Evolutionary conservation across 2,113 vertebrate species (phyloP).

Genomic region (Corydoras maculifer): DNA sequence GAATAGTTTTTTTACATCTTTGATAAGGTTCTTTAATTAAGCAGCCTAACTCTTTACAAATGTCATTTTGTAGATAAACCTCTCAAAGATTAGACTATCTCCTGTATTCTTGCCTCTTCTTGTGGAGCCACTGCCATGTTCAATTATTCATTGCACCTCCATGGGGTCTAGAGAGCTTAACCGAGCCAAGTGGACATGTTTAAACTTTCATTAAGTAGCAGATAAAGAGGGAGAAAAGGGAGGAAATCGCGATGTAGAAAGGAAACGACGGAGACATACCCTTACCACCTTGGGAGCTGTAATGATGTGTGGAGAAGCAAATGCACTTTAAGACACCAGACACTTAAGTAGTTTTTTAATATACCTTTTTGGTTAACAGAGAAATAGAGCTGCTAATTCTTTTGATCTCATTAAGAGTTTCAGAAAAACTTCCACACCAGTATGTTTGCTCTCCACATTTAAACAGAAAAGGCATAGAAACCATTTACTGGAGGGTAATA

Average conservation of each 20-base stretch:
- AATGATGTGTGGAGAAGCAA: constrained; percentile 4
- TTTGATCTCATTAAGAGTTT: constrained; percentile 11
- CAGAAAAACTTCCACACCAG: constrained; percentile 1
- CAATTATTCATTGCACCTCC: constrained; percentile 37
- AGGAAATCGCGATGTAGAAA: constrained; percentile 1
- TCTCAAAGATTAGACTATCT: constrained; percentile 15
- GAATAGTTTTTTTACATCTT: constrained; percentile 1
- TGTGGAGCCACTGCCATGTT: constrained; percentile 10
- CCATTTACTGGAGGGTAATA: constrained; percentile 3
- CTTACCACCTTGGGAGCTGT: constrained; percentile 23
- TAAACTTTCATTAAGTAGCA: constrained; percentile 35
- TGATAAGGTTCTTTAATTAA: neutral
- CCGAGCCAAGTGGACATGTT: constrained; percentile 33
- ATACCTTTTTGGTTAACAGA: constrained; percentile 15
- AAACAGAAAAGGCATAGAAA: neutral
- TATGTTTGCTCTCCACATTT: constrained; percentile 9
- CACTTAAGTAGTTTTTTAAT: neutral
- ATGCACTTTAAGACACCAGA: constrained; percentile 12
- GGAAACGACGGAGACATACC: constrained; percentile 14
- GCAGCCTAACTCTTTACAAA: neutral
- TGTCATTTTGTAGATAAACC: constrained; percentile 10
- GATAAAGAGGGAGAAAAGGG: constrained; percentile 6
- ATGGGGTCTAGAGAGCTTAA: constrained; percentile 24
- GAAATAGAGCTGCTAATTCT: constrained; percentile 13
- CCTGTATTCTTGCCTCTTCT: constrained; percentile 3